Evolutionary conservation across 2,888 invertebrate genomes (phyloP), one percentile per base, ranked within the genome.

Genomic region (Drosophila gaucha): DNA sequence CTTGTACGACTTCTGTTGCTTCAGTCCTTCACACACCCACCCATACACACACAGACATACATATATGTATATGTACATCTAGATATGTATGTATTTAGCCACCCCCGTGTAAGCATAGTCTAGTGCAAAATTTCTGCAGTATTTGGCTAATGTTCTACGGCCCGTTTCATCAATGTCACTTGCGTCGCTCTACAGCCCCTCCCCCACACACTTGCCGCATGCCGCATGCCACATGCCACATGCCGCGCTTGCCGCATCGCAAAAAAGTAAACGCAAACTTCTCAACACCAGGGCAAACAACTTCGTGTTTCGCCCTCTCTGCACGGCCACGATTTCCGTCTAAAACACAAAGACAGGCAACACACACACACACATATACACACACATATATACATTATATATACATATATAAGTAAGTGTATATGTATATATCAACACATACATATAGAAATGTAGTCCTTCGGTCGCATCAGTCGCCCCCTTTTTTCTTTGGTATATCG

Each of bases 1-100:
- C 80, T 84, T 84, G 68, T 80, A 80, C 62, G 80, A 78, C 80
- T 80, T 84, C 80, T 74, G 82, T 80, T 80, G 85, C 80, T 74
- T 74, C 54, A 50, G 65, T n/a, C n/a, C n/a, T n/a, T n/a, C 33
- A 36, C 26, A 28, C 33, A 18, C 44, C 38, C 31, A 55, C 24
- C 38, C 16, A 30, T 12, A 18, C 16, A 28, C 10, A 22, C 6
- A 43, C 2, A 36, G 1, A 10, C 6, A n/a, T 9, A n/a, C 2
- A 18, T 14, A 2, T 10, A 6, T 24, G 14, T 12, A 35, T 28
- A 12, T 20, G 18, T 30, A 8, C n/a, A 14, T 24, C n/a, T 24
- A 14, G 8, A 18, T n/a, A 4, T 35, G 6, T 33, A 14, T 56
- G 5, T 47, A 24, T 3, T n/a, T 20, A 65, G 24, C 43, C 49